Evolutionary conservation across 2,888 invertebrate genomes (phyloP).

Genomic region (Eumacrocentrus americanus): DNA sequence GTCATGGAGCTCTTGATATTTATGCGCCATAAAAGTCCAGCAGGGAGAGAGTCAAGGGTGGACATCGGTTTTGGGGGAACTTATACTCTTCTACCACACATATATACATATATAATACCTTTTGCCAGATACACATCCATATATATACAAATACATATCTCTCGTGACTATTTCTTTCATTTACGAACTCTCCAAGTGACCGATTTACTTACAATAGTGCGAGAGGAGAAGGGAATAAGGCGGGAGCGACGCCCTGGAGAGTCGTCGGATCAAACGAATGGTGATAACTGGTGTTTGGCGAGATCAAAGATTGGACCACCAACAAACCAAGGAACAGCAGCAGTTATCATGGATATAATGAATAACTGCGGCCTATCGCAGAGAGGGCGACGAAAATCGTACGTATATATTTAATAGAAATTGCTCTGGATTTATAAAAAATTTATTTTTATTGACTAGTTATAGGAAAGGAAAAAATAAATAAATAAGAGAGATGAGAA

Average conservation of each 20-base stretch:
- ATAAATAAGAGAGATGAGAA: neutral
- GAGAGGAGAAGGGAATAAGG: too few species aligned
- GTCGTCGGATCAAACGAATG: constrained; percentile 34
- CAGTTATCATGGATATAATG: constrained; percentile 26
- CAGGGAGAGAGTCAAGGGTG: constrained; percentile 55
- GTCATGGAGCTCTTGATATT: constrained; percentile 56
- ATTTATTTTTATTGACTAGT: constrained; percentile 26
- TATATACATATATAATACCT: neutral
- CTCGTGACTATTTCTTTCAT: constrained; percentile 45
- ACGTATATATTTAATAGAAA: neutral
- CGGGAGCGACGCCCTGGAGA: constrained; percentile 30
- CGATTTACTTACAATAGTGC: constrained; percentile 14
- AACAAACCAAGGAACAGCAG: neutral
- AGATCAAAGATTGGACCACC: constrained; percentile 24
- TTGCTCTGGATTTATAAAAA: constrained; percentile 9
- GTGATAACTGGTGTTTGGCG: constrained; percentile 16
- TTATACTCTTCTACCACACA: neutral
- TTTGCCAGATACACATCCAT: neutral
- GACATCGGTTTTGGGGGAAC: constrained; percentile 54
- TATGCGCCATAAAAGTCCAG: constrained; percentile 61
- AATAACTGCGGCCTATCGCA: constrained; percentile 14
- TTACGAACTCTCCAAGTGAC: constrained; percentile 50
- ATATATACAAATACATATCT: constrained; percentile 20
- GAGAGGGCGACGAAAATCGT: neutral
- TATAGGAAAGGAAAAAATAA: neutral